A percentile compares a stretch with the other conserved stretches of the same genome.
These are phyloP conservation scores for Urosaurus nigricauda DNA, from an alignment of 2,797 vertebrate genomes.

Conservation along the genomic window DNA sequence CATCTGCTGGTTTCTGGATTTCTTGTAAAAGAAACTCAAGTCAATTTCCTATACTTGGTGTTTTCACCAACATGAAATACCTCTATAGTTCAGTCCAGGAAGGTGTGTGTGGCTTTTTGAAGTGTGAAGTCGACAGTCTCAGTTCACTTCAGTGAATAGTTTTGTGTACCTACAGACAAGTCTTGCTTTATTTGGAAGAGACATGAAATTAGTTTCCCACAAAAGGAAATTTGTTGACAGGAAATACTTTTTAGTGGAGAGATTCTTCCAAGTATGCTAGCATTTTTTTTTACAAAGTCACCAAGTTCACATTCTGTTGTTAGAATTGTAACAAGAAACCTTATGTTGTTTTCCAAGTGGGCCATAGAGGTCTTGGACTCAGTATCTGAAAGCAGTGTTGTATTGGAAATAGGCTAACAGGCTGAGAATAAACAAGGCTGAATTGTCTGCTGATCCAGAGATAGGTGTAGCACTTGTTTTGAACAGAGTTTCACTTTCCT, in stretches of 20 bases:
- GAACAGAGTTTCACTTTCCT: not conserved
- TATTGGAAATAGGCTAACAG: not conserved
- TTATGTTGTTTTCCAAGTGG: not conserved
- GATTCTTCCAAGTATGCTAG: slow-evolving; percentile 24
- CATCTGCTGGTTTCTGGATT: slow-evolving; percentile 62
- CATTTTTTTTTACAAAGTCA: slow-evolving; percentile 31
- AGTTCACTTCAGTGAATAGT: slow-evolving; percentile 66
- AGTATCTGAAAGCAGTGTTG: not conserved
- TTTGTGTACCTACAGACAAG: slow-evolving; percentile 41
- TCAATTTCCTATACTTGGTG: slow-evolving; percentile 75
- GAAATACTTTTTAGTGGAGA: slow-evolving; percentile 20
- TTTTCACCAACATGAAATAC: slow-evolving; percentile 64
- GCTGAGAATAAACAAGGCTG: not conserved
- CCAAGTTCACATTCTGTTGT: slow-evolving; percentile 30
- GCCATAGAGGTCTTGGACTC: not conserved
- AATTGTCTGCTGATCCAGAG: not conserved
- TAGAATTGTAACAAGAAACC: slow-evolving; percentile 20
- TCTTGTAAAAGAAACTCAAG: slow-evolving; percentile 58
- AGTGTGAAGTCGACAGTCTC: slow-evolving; percentile 52
- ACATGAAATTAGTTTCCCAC: slow-evolving; percentile 52
- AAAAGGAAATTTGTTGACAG: slow-evolving; percentile 48
- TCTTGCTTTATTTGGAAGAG: slow-evolving; percentile 58
- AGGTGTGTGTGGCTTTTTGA: not conserved
- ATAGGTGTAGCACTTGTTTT: not conserved
- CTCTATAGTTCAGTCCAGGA: slow-evolving; percentile 66